A percentile compares a stretch with the other conserved stretches of the same genome.
phyloP scores from a whole-genome alignment of 35 echinoderm and acorn worm genomes.

The Ophiothrix spiculata region DNA sequence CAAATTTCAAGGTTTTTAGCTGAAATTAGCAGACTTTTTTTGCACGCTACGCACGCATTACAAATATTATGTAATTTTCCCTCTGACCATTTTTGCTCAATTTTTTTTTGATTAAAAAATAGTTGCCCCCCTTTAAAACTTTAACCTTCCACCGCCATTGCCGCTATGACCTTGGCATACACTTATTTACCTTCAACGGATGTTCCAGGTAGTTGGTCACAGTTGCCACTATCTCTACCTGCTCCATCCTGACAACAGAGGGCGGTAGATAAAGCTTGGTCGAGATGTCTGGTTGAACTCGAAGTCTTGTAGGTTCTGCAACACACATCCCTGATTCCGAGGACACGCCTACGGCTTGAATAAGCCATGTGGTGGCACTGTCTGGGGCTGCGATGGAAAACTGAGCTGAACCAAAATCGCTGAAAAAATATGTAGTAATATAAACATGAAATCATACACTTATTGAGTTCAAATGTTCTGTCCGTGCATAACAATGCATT shows the following conservation, averaged over 20 bases:
- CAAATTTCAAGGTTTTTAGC: too few species aligned
- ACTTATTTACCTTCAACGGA: not conserved
- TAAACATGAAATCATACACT: not conserved
- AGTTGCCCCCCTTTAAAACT: too few species aligned
- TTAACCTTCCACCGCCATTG: too few species aligned
- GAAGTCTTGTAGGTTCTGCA: not conserved
- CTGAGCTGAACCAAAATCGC: not conserved
- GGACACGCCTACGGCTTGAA: not conserved
- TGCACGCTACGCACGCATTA: too few species aligned
- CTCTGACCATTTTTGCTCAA: too few species aligned
- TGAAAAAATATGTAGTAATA: not conserved
- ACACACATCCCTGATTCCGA: not conserved
- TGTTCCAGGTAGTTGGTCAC: not conserved
- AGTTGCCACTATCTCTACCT: not conserved
- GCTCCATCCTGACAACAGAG: not conserved
- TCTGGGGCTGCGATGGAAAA: not conserved
- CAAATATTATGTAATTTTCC: too few species aligned
- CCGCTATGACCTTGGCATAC: too few species aligned
- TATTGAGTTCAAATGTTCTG: too few species aligned
- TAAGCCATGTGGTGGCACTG: not conserved
- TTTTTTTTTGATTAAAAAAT: too few species aligned
- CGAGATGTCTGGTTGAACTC: not conserved
- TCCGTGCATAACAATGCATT: too few species aligned
- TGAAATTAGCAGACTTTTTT: too few species aligned
- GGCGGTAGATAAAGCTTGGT: not conserved